Evolutionary conservation across 2,797 vertebrate species (phyloP).

Genomic region (Xiphophorus birchmanni): DNA sequence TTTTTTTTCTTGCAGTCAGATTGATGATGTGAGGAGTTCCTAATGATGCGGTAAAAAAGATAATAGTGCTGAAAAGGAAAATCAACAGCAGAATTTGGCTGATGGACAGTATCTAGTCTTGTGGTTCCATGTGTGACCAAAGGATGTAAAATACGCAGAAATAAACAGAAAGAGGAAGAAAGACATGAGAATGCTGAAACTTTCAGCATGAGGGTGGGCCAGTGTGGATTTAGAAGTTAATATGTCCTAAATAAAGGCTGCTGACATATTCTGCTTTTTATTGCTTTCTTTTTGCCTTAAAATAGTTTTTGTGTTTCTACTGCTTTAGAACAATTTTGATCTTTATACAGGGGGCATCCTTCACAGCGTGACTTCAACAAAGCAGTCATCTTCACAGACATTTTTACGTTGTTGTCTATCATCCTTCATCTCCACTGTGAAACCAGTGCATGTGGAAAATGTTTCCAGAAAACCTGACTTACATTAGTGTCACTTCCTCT

Average conservation of each 20-base stretch:
- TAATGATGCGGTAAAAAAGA: not conserved
- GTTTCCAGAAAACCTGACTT: no score
- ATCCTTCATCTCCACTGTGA: no score
- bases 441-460: no score
- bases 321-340: not conserved
- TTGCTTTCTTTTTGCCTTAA: not conserved
- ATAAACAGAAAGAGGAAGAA: not conserved
- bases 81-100: not conserved
- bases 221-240: not conserved
- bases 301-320: not conserved
- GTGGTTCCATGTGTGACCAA: not conserved
- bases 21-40: not conserved
- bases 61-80: not conserved
- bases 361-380: not conserved
- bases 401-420: no score
- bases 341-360: not conserved
- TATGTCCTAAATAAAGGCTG: not conserved
- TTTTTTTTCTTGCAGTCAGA: not conserved
- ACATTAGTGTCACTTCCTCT: no score
- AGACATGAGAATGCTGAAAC: not conserved
- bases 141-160: not conserved
- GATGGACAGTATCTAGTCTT: not conserved
- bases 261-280: not conserved
- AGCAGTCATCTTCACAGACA: not conserved
- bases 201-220: not conserved